Evolutionary conservation across 2,113 vertebrate genomes (phyloP).

Genomic region (Xerus inauris): DNA sequence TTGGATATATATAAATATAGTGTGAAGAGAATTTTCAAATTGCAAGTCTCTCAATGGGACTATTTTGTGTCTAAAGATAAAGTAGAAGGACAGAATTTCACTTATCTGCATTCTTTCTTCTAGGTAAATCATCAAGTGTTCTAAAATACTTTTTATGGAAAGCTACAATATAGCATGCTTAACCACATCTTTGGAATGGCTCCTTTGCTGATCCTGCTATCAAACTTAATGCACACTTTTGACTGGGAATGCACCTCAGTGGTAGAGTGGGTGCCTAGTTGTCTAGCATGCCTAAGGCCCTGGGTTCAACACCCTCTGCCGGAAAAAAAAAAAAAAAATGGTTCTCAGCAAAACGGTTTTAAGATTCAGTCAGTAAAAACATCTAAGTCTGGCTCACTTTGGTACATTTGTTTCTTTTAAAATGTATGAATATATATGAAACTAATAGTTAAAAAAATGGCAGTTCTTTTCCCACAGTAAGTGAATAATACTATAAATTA

Average conservation of each 20-base stretch:
- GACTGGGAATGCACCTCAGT: no score
- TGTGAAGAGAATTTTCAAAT: neutral
- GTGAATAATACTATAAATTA: neutral
- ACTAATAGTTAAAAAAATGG: neutral
- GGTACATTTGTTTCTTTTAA: neutral
- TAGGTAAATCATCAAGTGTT: neutral
- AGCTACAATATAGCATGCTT: neutral
- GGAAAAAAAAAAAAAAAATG: no score
- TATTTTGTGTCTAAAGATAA: neutral
- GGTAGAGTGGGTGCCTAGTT: no score
- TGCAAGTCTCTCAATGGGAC: neutral
- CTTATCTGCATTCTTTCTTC: neutral
- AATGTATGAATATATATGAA: neutral
- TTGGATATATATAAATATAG: neutral
- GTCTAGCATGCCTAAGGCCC: no score
- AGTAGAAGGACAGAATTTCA: neutral
- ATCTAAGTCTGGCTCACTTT: neutral
- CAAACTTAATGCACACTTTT: neutral
- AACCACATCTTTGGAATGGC: neutral
- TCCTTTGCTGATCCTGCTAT: neutral
- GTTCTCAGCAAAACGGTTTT: neutral
- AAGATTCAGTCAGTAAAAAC: neutral
- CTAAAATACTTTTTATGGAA: neutral
- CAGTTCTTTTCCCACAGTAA: neutral
- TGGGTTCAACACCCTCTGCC: no score